A percentile compares a stretch with the other conserved stretches of the same genome.
These are phyloP conservation scores for Cheilosia grossa DNA, from an alignment of 2,888 invertebrate genomes.

Conservation along the genomic window DNA sequence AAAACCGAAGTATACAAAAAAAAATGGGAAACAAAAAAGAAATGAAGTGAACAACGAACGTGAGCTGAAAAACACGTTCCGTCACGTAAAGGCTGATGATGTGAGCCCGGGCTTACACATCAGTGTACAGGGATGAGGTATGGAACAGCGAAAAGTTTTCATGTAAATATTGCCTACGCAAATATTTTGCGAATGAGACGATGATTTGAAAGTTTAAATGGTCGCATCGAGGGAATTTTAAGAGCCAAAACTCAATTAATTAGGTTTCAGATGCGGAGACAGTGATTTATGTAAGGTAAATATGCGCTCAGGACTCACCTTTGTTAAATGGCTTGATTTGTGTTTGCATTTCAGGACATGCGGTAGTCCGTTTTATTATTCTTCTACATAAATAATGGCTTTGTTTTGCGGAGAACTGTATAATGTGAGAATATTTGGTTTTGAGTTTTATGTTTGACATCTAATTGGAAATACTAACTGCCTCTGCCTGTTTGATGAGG, in stretches of 20 bases:
- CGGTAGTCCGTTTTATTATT: conserved; percentile 59
- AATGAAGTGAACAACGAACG: conserved; percentile 56
- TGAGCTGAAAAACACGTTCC: conserved; percentile 61
- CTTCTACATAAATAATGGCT: conserved; percentile 60
- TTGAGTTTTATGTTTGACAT: not conserved
- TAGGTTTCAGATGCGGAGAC: conserved; percentile 51
- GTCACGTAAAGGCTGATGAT: conserved; percentile 59
- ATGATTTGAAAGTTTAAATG: conserved; percentile 70
- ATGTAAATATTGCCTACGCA: conserved; percentile 72
- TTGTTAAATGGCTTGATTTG: conserved; percentile 67
- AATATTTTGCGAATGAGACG: conserved; percentile 67
- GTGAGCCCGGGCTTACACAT: not conserved
- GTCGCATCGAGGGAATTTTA: conserved; percentile 63
- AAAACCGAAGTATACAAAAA: conserved; percentile 13
- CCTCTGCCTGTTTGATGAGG: not conserved
- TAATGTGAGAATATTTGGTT: not conserved
- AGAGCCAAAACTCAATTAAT: conserved; percentile 68
- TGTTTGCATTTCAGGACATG: conserved; percentile 59
- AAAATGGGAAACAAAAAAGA: not conserved
- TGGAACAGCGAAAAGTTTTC: conserved; percentile 45
- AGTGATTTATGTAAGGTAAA: conserved; percentile 58
- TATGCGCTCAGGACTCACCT: conserved; percentile 50
- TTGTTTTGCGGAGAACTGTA: not conserved
- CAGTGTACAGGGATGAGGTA: not conserved
- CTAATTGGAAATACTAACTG: not conserved